Conservation (phyloP, 2,797 vertebrate genomes). For the Odontamblyopus rebecca region DNA sequence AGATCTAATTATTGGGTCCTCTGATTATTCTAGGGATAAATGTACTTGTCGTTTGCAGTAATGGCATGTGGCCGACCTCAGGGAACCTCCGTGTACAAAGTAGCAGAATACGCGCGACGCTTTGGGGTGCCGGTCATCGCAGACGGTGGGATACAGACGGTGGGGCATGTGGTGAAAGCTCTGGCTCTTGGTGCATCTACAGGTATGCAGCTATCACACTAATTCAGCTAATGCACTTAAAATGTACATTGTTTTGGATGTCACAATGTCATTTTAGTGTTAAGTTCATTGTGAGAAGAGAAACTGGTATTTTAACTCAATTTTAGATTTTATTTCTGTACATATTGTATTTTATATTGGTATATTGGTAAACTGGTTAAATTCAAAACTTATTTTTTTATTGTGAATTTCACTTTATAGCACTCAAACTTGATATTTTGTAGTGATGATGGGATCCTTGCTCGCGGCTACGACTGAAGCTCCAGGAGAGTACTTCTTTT, state of each 20-base stretch:
- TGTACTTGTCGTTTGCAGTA: slow-evolving; percentile 66
- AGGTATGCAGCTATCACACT: slow-evolving; percentile 65
- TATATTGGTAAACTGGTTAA: too few species aligned
- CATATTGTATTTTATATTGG: too few species aligned
- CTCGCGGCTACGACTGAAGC: slow-evolving; percentile 92
- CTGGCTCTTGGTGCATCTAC: slow-evolving; percentile 91
- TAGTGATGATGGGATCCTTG: slow-evolving; percentile 96
- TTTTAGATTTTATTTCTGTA: too few species aligned
- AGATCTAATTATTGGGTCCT: too few species aligned
- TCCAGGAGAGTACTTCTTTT: slow-evolving; percentile 94
- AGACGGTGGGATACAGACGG: slow-evolving; percentile 91
- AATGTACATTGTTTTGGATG: too few species aligned
- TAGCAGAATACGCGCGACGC: slow-evolving; percentile 90
- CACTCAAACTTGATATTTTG: slow-evolving; percentile 1
- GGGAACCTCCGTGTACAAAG: slow-evolving; percentile 92
- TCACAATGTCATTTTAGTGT: too few species aligned
- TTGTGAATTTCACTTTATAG: background rate
- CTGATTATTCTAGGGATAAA: too few species aligned
- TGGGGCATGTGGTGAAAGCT: slow-evolving; percentile 92
- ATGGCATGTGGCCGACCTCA: slow-evolving; percentile 93
- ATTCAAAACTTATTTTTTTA: too few species aligned
- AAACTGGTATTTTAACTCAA: too few species aligned
- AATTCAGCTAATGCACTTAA: background rate
- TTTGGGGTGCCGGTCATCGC: slow-evolving; percentile 93
- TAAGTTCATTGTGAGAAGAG: too few species aligned